phyloP scores from a whole-genome alignment of 2,888 invertebrate genomes.

The Mongoloraphidia duomilia region DNA sequence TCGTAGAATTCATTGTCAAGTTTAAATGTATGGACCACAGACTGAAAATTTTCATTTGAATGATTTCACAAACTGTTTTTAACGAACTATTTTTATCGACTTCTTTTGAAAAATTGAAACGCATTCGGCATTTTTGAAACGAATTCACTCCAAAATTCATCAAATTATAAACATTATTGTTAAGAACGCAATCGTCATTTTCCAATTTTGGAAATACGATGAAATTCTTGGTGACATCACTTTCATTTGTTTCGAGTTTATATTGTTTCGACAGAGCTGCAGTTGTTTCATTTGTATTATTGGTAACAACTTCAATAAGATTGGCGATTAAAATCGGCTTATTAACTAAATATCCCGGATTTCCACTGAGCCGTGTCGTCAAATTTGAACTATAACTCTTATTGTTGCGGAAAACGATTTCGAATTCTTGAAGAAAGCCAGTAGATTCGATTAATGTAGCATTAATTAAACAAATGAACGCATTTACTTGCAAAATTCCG shows the following conservation, averaged over 20 bases:
- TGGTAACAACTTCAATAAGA: conserved; percentile 17
- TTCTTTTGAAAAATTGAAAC: conserved; percentile 10
- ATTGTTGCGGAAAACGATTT: conserved; percentile 11
- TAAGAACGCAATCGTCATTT: conserved; percentile 31
- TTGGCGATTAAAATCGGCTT: conserved; percentile 42
- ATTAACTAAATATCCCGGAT: conserved; percentile 57
- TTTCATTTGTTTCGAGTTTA: conserved; percentile 16
- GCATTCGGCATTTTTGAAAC: conserved; percentile 31
- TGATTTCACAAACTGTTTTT: conserved; percentile 13
- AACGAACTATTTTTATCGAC: conserved; percentile 10
- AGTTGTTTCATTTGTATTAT: conserved; percentile 22
- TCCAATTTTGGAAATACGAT: conserved; percentile 28
- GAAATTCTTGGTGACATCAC: conserved; percentile 21
- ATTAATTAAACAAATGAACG: conserved; percentile 21
- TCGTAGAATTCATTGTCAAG: conserved; percentile 21
- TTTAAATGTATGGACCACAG: conserved; percentile 18
- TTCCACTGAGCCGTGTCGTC: conserved; percentile 40
- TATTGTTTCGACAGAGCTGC: conserved; percentile 10
- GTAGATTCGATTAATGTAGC: conserved; percentile 12
- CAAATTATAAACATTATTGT: conserved; percentile 24
- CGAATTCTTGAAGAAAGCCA: conserved; percentile 21
- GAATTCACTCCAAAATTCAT: conserved; percentile 36
- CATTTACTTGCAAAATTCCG: conserved; percentile 27
- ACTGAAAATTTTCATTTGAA: conserved; percentile 23
- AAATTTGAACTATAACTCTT: too few relatives aligned